phyloP scores from a whole-genome alignment of 2,888 invertebrate genomes.

The Shargacucullia verbasci region DNA sequence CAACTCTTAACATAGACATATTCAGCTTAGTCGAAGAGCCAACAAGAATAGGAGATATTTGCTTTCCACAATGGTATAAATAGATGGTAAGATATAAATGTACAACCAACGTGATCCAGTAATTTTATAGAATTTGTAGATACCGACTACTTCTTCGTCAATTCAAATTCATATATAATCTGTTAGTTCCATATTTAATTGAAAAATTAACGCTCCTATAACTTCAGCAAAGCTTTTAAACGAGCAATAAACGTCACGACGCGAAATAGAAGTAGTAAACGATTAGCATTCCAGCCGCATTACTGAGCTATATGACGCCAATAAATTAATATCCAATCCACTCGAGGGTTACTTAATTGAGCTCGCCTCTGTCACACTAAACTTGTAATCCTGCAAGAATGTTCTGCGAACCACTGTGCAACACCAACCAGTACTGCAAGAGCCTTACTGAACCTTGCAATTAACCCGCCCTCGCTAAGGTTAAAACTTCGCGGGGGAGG shows the following conservation, averaged over 20 bases:
- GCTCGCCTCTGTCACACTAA: constrained; percentile 68
- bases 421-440: constrained; percentile 26
- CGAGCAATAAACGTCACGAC: constrained; percentile 37
- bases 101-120: too few species aligned
- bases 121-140: too few species aligned
- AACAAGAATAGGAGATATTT: too few species aligned
- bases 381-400: constrained; percentile 75
- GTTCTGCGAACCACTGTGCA: constrained; percentile 55
- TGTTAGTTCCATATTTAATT: constrained; percentile 4
- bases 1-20: too few species aligned
- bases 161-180: too few species aligned
- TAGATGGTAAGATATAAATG: too few species aligned
- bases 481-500: constrained; percentile 5
- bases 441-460: constrained; percentile 8
- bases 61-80: too few species aligned
- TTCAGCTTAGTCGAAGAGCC: too few species aligned
- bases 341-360: constrained; percentile 74
- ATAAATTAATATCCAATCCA: constrained; percentile 78
- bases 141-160: too few species aligned
- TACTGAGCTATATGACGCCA: constrained; percentile 64
- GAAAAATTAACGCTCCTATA: constrained; percentile 10
- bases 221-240: constrained; percentile 15
- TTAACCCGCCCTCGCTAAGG: neutral
- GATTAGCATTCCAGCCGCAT: constrained; percentile 49
- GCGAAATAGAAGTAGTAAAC: constrained; percentile 21